A percentile compares a stretch with the other conserved stretches of the same genome.
Conservation (phyloP, 1,140 invertebrate genomes). For the Geopemphigus sp. region DNA sequence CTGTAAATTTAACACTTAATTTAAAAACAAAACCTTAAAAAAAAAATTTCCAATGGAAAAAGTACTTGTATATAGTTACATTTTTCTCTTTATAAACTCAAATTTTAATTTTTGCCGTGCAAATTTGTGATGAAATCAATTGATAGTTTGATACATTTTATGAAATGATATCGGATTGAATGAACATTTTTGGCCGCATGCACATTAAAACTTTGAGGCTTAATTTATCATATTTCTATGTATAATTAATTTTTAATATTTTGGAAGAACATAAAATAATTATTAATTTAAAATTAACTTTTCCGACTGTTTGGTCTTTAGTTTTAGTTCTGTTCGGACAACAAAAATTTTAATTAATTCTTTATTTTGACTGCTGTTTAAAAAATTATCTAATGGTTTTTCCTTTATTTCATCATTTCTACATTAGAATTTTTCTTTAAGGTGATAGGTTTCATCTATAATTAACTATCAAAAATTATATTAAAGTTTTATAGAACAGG, state of each 20-base stretch:
- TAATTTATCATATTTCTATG: constrained; percentile 46
- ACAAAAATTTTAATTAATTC: constrained; percentile 28
- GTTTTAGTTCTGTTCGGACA: constrained; percentile 48
- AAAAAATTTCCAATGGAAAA: constrained; percentile 42
- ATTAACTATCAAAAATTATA: constrained; percentile 35
- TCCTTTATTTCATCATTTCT: constrained; percentile 40
- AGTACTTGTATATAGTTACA: constrained; percentile 46
- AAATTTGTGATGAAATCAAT: constrained; percentile 40
- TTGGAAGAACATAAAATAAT: constrained; percentile 43
- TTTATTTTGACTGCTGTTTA: constrained; percentile 40
- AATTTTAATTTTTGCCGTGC: constrained; percentile 36
- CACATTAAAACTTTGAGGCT: constrained; percentile 33
- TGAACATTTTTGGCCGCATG: constrained; percentile 12
- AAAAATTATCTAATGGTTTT: constrained; percentile 16
- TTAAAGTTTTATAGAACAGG: constrained; percentile 5
- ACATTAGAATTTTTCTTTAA: constrained; percentile 23
- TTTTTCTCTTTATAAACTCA: constrained; percentile 33
- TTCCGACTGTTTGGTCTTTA: constrained; percentile 47
- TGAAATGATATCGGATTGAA: background rate
- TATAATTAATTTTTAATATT: constrained; percentile 47
- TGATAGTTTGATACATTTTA: constrained; percentile 15
- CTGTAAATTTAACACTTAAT: constrained; percentile 17
- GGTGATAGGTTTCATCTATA: constrained; percentile 47
- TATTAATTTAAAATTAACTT: constrained; percentile 48
- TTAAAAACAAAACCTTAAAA: constrained; percentile 19